Base-by-base conservation (phyloP, 2,797 vertebrate genomes). In the Acanthopagrus latus region DNA sequence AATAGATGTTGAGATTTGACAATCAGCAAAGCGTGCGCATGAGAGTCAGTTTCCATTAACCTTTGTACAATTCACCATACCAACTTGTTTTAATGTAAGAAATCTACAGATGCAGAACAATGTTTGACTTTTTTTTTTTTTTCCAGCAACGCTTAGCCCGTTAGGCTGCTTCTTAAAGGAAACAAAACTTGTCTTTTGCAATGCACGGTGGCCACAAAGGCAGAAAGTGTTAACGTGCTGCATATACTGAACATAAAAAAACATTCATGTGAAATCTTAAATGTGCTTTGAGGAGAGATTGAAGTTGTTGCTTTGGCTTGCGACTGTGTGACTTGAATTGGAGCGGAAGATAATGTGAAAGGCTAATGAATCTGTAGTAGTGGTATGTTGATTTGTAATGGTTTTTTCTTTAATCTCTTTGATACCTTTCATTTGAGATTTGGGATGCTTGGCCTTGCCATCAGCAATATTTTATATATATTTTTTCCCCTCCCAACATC, bases 401-500 rank as follows among this genome's bases (percentile, higher is more conserved):
- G 44, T 82, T 92, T 91, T 91, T 87, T 83, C 86, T 89, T 92
- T 89, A 88, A 89, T 91, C 81, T 84, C 76, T 92, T 87, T 91
- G 89, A 90, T 89, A 91, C 85, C 85, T 92, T 92, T 90, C 75
- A 88, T 88, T 82, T 83, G 64, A 88, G 82, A 89, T 80, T 81
- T 89, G 82, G 90, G 85, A 91, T 90, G 86, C 91, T 91, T 92
- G 91, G 89, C 92, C 93, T 93, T 94, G 92, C 93, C 88, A 91
- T 93, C 88, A 88, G 90, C 71, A 81, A 85, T 86, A 91, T 91
- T 90, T 89, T 88, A 85, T 91, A 21, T 91, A 21, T 44, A 46
- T 83, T 47, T 64, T 78, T 81, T 88, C 71, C 80, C 88, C 74
- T 85, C 60, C 38, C 77, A 85, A 83, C 89, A 90, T 76, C 87